Base-by-base conservation (phyloP, 2,797 vertebrate species). In the Telmatherina bonti region DNA sequence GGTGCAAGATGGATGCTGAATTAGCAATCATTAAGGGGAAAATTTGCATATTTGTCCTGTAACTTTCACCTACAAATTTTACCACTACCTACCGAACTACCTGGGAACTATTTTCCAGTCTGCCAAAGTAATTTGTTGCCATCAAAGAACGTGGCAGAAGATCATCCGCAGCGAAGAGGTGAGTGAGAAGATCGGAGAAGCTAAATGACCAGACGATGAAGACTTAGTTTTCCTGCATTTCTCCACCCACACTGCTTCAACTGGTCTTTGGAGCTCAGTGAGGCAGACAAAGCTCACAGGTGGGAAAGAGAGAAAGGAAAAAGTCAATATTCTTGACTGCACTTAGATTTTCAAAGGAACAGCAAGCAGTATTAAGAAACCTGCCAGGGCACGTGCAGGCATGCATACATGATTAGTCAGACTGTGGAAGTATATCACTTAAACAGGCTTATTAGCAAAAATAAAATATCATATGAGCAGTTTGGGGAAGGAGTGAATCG, bases 181-280 rank as follows among this genome's bases (percentile, higher is more conserved):
- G 22, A 76, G 70, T 54, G 31, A 16, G 33, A 62, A 82, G 79
- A 88, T 84, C 80, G 87, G 58, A 84, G 65, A 61, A 81, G 55
- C 72, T 76, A 85, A 89, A 80, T 84, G 78, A 73, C 83, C 84
- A 72, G 77, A 87, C 84, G 83, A 90, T 84, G 74, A 78, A 51
- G 69, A 68, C 56, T 73, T 70, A 43, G 62, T 84, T 76, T 82
- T 76, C 62, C 47, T 1, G 9, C 64, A 80, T 79, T 76, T 80
- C 62, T 65, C 62, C 68, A 79, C 59, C 62, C 52, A 59, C 70
- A 41, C 45, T 59, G 65, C 65, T 29, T 12, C 70, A 60, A 31
- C 41, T 7, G 13, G 59, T 77, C 82, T 86, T 79, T 87, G 77
- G 76, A 85, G 82, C 72, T 85, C 77, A 91, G 78, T 10, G 20